Base-by-base conservation (phyloP, 2,888 invertebrate species). In the Heliconius ethilla region DNA sequence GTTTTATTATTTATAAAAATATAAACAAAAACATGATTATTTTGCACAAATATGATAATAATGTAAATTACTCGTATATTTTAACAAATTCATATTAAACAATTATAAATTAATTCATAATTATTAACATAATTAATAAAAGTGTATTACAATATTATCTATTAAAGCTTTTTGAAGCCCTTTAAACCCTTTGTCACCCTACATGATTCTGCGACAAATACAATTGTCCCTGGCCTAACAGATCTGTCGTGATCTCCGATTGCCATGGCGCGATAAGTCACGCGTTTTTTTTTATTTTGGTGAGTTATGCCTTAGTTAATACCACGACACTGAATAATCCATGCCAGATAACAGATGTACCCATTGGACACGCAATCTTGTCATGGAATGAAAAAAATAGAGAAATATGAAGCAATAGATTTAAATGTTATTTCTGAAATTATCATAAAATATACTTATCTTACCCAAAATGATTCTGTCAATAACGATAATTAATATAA, bases 201-300 rank as follows among this genome's bases (percentile, higher is more conserved):
- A 83, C 77, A 75, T 78, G 75, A 88, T 89, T 92, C 90, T 87
- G 92, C 92, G 88, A 90, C 84, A 85, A 85, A 83, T 85, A 87
- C 85, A 86, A 86, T 89, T 87, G 86, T 84, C 83, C 82, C 81
- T 82, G 83, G 82, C 82, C 82, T 84, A 85, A 85, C 87, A 86
- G 87, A 87, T 86, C 83, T 85, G 83, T 91, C 93, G 94, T 93
- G 94, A 91, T 86, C 85, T 74, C 81, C 87, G 83, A 93, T 94
- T 91, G 80, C 81, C 75, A 81, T 81, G 83, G 80, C 83, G 83
- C 87, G 73, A 55, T 59, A 51, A 59, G 89, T 88, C 89, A 88
- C 89, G 89, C 87, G 82, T 84, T 87, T 92, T 93, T 93, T 93
- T 93, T 88, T 87, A 85, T 89, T 89, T 90, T 90, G 93, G 93